A percentile compares a stretch with the other conserved stretches of the same genome.
phyloP scores from a whole-genome alignment of 2,888 invertebrate species.

The Ryuthela nishihirai region DNA sequence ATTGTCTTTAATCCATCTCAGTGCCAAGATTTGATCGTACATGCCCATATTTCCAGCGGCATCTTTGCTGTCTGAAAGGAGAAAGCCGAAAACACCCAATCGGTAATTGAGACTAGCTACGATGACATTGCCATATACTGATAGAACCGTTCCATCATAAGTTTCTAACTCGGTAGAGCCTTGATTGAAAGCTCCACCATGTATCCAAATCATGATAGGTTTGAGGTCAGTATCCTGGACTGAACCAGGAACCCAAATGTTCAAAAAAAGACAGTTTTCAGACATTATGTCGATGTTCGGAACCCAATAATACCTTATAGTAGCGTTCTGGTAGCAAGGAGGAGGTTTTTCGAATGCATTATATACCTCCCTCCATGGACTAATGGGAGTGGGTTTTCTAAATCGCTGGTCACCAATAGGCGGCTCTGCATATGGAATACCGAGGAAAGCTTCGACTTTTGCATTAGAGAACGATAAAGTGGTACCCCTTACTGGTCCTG shows the following conservation, averaged over 20 bases:
- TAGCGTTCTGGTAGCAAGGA: constrained; percentile 27
- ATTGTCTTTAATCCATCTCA: constrained; percentile 29
- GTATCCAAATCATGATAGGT: constrained; percentile 32
- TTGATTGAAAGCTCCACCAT: constrained; percentile 29
- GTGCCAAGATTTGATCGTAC: constrained; percentile 28
- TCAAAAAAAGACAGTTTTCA: constrained; percentile 40
- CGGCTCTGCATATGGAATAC: constrained; percentile 52
- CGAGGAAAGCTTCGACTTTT: constrained; percentile 46
- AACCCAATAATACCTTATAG: constrained; percentile 4
- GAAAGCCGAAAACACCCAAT: constrained; percentile 31
- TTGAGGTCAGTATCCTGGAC: neutral
- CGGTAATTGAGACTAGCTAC: constrained; percentile 33
- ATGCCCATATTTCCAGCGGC: constrained; percentile 37
- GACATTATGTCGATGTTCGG: constrained; percentile 19
- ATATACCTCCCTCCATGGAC: constrained; percentile 23
- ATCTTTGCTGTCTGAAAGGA: constrained; percentile 18
- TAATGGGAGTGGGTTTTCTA: constrained; percentile 18
- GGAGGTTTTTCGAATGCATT: constrained; percentile 14
- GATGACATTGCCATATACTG: constrained; percentile 25
- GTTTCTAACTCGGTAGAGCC: constrained; percentile 10
- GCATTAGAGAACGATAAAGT: neutral
- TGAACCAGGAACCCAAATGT: constrained; percentile 36
- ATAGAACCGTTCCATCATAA: constrained; percentile 21
- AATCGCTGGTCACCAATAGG: constrained; percentile 47
- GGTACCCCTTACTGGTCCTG: constrained; percentile 18